Evolutionary conservation across 2,113 vertebrate genomes (phyloP), one percentile per base, ranked within the genome.

Genomic region (Eclectus roratus): DNA sequence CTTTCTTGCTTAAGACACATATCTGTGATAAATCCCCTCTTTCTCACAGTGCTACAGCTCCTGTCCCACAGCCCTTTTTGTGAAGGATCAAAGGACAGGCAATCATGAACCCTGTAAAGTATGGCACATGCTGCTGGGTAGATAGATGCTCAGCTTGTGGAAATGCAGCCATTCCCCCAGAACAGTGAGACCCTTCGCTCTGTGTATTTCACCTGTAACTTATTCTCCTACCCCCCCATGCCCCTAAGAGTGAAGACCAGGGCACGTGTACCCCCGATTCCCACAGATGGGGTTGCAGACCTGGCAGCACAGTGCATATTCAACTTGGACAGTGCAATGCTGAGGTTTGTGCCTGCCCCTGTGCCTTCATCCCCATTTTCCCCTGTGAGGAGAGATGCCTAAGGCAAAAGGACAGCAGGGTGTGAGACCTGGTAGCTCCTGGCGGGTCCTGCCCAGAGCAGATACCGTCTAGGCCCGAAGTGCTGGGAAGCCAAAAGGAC

Each of bases 311-410:
- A 13, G 27, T 0, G 0, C 8, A 9, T 21, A 28, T 13, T 8
- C 13, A 12, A 8, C 61, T 14, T 1, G 0, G 27, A 8, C 33
- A 5, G 37, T 0, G 1, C 0, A 3, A 23, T 0, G 27, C 46
- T 9, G 29, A 18, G 20, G 33, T 15, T 61, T 16, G 35, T 6
- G 20, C n/a, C n/a, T 33, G 56, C 9, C 28, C 60, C 13, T 9
- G 15, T 47, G 46, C 11, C 13, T 20, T 70, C 2, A 5, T 11
- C 44, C 33, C 5, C 2, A 9, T 17, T 37, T 52, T 37, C 20
- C 31, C 44, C 28, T 5, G 20, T 6, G 10, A 17, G 31, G 43
- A 17, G 33, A 11, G 18, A 11, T 25, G 28, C 17, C 4, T 25
- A 7, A 28, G 29, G 43, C 16, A 43, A 33, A 46, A 23, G 1